Conservation (phyloP, 2,888 invertebrate species). For the Lutraria lutraria region DNA sequence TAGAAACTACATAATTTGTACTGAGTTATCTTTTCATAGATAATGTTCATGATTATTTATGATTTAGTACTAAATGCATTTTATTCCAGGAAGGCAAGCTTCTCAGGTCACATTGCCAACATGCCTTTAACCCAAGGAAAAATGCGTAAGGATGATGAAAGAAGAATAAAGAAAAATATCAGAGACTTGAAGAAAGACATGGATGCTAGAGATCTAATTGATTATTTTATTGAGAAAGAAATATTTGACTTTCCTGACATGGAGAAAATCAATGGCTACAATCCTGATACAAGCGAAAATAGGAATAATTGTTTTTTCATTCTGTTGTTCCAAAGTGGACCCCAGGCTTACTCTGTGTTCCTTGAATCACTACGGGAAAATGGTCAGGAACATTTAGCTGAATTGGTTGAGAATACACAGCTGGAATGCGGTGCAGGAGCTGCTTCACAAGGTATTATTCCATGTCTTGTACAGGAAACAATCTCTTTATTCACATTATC, state of each 20-base stretch:
- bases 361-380: slow-evolving; percentile 50
- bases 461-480: background rate
- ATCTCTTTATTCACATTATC: too few species aligned
- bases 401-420: slow-evolving; percentile 55
- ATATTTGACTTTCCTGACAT: slow-evolving; percentile 64
- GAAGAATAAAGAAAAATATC: slow-evolving; percentile 59
- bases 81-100: background rate
- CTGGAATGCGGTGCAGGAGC: slow-evolving; percentile 10
- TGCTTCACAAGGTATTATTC: slow-evolving; percentile 5
- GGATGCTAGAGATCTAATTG: slow-evolving; percentile 64
- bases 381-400: slow-evolving; percentile 49
- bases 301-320: slow-evolving; percentile 61
- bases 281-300: slow-evolving; percentile 63
- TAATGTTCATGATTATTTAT: too few species aligned
- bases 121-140: slow-evolving; percentile 64
- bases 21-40: too few species aligned
- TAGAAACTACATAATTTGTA: too few species aligned
- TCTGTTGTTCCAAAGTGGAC: slow-evolving; percentile 53
- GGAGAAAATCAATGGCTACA: slow-evolving; percentile 59
- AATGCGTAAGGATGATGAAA: slow-evolving; percentile 53
- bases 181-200: slow-evolving; percentile 56
- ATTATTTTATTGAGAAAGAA: slow-evolving; percentile 59
- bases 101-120: background rate
- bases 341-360: slow-evolving; percentile 61
- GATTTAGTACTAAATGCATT: background rate